Base-by-base conservation (phyloP, 1,140 invertebrate species). In the Nasonia longicornis region DNA sequence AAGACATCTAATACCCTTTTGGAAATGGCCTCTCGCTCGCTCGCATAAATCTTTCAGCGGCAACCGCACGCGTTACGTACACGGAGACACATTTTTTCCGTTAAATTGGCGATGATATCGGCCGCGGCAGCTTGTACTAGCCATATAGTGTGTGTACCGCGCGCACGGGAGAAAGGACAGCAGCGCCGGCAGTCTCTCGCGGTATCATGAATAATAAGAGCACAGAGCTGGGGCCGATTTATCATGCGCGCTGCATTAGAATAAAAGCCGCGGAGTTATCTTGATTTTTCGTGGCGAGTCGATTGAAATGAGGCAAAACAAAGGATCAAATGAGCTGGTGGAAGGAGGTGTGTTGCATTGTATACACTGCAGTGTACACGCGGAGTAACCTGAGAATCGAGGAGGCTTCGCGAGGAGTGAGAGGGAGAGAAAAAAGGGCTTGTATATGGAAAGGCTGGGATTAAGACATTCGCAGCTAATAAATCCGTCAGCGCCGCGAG, bases 61-160 rank as follows among this genome's bases (percentile, higher is more conserved):
- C 12, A 16, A n/a, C 38, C 70, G 70, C n/a, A 10, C 20, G 35
- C 16, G 7, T 48, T 16, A 35, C 67, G 67, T 71, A 58, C 20
- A 38, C 52, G 52, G 6, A 14, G 52, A 20, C 20, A 71, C 29
- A 58, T 72, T 79, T 79, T 72, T 71, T 63, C 48, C 67, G 31
- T 79, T 79, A 79, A 79, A 73, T 73, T 48, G 70, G 38, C 70
- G 70, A 79, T 79, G 52, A 79, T 79, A 73, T 72, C 69, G 48
- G 42, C 2, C 20, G 38, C 16, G 52, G 63, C 8, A 42, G 58
- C 26, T 42, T 42, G 63, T 16, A 6, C 35, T 42, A 66, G 22
- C 35, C 6, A 14, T 7, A n/a, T 58, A 31, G 4, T 26, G 16
- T 16, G 16, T 58, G 16, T n/a, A 58, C 52, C n/a, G 20, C 52